These are phyloP conservation scores for Vidua chalybeata DNA, from an alignment of 2,113 vertebrate species.

Conservation along the genomic window DNA sequence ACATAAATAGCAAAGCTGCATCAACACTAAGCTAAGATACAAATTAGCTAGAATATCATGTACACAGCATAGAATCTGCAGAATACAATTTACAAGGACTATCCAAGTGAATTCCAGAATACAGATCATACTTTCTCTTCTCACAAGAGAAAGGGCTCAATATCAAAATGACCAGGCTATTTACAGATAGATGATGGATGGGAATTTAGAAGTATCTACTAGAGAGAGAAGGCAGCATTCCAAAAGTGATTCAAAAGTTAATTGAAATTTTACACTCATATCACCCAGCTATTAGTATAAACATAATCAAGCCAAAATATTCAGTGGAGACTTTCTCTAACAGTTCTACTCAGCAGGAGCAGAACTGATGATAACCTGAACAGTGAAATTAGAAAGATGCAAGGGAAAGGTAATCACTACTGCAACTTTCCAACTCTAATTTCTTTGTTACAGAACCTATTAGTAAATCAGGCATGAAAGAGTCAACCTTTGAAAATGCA, in stretches of 20 bases:
- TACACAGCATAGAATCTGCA: not conserved
- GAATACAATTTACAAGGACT: not conserved
- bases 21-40: not conserved
- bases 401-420: not conserved
- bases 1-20: not conserved
- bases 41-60: not conserved
- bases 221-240: not conserved
- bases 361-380: not conserved
- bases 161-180: not conserved
- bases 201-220: not conserved
- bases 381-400: not conserved
- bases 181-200: not conserved
- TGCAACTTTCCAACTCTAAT: not conserved
- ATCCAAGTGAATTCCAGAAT: not conserved
- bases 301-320: not conserved
- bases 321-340: not conserved
- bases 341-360: not conserved
- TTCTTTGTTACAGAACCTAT: not conserved
- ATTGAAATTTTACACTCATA: not conserved
- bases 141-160: not conserved
- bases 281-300: not conserved
- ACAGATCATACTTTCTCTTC: not conserved
- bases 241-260: not conserved
- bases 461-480: not conserved
- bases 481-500: constrained; percentile 5